Base-by-base conservation (phyloP, 2,888 invertebrate genomes). In the Aquatica leii region DNA sequence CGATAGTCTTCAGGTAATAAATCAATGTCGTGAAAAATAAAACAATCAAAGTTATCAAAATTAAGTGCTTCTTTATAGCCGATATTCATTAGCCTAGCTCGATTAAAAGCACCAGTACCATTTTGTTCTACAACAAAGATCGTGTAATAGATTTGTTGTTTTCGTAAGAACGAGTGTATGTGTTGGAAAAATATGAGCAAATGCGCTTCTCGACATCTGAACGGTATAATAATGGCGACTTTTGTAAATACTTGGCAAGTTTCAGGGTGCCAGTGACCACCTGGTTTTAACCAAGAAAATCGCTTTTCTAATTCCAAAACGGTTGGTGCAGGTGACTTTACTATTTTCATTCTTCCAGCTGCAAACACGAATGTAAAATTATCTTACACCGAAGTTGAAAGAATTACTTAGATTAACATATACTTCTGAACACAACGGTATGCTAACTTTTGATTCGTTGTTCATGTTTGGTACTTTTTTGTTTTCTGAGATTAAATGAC, bases 1-100 rank as follows among this genome's bases (percentile, higher is more conserved):
- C 94, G 84, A 76, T 95, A 94, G 82, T 97, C 94, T 77, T 97
- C 90, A 0, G 97, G 97, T 73, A 98, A 84, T 63, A 98, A 86
- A 82, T 98, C 97, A 51, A 98, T 95, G 82, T 98, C 97, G 83
- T 98, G 97, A 83, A 97, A 97, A 73, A 98, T 89, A 83, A 95
- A 97, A 83, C 97, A 97, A 78, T 95, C 90, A 86, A 90, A 94
- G 37, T 86, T 84, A 37, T 84, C 85, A 5, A 85, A 78, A 76
- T 92, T 92, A 78, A 92, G 85, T 17, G 97, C 95, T 82, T 98
- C 98, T 70, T 87, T 86, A 82, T 91, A 98, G 6, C 98, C 98
- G 17, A 98, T 91, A 82, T 99, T 99, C 94, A 99, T 95, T 69
- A 99, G 85, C 86, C 94, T 93, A 1, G 97, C 98, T 61, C 96